Evolutionary conservation across 1,140 invertebrate species (phyloP).

Genomic region (Helicoverpa zea): DNA sequence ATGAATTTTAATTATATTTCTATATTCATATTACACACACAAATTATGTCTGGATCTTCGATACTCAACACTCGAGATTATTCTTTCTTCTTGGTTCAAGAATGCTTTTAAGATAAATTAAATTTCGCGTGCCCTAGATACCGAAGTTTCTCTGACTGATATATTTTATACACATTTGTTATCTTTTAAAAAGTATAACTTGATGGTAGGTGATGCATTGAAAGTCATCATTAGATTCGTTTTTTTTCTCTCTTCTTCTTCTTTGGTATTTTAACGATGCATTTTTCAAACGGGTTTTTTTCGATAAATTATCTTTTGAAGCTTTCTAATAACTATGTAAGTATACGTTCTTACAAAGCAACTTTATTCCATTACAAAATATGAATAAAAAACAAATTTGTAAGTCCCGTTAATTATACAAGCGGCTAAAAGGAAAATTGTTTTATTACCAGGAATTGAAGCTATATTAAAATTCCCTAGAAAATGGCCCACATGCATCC

Average conservation of each 20-base stretch:
- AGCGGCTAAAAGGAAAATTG: not conserved
- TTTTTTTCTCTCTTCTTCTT: no score
- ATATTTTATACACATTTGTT: not conserved
- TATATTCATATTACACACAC: not conserved
- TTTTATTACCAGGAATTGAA: not conserved
- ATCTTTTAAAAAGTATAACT: not conserved
- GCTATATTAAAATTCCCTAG: not conserved
- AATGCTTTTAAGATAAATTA: slow-evolving; percentile 3
- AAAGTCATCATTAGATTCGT: no score
- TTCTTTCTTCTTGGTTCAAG: not conserved
- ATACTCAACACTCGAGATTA: not conserved
- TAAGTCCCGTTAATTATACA: not conserved
- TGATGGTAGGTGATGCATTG: no score
- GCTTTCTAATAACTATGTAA: no score
- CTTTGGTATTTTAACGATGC: no score
- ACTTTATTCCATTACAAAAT: not conserved
- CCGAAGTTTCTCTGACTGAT: not conserved
- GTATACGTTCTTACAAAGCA: no score
- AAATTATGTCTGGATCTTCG: not conserved
- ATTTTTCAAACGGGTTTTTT: no score
- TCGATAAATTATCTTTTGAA: no score
- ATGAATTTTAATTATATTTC: not conserved
- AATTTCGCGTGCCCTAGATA: slow-evolving; percentile 1
- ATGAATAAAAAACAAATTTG: not conserved
- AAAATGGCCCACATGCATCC: not conserved